Conservation (phyloP, 2,888 invertebrate species). For the Lasius fuliginosus region DNA sequence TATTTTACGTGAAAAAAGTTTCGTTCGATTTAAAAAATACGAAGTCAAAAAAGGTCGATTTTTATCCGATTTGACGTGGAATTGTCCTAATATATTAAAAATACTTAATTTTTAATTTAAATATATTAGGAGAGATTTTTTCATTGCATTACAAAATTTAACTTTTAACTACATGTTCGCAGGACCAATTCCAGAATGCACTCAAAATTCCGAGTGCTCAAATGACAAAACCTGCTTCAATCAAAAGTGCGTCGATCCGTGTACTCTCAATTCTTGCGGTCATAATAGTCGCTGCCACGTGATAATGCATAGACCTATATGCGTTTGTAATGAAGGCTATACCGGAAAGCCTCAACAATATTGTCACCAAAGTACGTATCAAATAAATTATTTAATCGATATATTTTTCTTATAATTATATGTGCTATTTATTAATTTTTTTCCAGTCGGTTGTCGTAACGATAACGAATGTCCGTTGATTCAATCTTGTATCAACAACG, state of each 20-base stretch:
- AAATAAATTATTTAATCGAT: conserved; percentile 3
- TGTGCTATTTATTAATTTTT: conserved; percentile 4
- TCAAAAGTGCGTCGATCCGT: conserved; percentile 92
- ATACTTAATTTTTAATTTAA: neutral
- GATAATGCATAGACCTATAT: conserved; percentile 93
- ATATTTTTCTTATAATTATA: neutral
- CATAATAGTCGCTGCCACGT: conserved; percentile 93
- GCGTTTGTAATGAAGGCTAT: conserved; percentile 93
- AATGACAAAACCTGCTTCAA: conserved; percentile 94
- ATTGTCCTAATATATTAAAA: neutral
- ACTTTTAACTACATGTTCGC: conserved; percentile 78
- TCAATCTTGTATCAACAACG: conserved; percentile 93
- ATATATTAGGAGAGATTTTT: neutral
- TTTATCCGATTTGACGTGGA: too few species aligned
- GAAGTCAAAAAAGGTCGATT: too few species aligned
- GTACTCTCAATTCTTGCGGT: conserved; percentile 91
- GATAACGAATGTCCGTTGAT: conserved; percentile 94
- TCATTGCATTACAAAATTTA: conserved; percentile 11
- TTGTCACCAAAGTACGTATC: conserved; percentile 91
- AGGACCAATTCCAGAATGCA: conserved; percentile 90
- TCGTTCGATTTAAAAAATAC: too few species aligned
- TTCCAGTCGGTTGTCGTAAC: conserved; percentile 92
- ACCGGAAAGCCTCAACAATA: conserved; percentile 94
- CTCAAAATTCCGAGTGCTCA: conserved; percentile 92
- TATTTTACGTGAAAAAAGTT: too few species aligned